Percentiles rank a stretch among this genome's conserved stretches.
Evolutionary conservation across 2,888 invertebrate species (phyloP).

Genomic region (Thumatha senex): DNA sequence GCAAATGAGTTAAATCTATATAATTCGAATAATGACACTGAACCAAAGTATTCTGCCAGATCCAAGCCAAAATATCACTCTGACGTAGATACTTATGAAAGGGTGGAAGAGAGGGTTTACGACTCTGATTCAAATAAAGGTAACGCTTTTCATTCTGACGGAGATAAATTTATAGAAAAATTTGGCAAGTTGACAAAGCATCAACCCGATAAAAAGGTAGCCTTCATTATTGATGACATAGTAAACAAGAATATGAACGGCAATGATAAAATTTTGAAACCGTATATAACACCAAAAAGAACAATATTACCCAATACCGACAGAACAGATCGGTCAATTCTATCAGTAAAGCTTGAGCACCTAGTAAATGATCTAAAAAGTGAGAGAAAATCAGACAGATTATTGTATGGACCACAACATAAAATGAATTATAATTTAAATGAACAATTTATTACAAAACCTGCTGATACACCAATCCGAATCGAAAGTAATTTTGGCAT

Average conservation of each 20-base stretch:
- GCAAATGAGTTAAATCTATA: background rate
- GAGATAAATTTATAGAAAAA: background rate
- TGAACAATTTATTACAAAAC: background rate
- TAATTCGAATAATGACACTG: background rate
- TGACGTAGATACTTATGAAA: conserved; percentile 2
- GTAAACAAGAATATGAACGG: background rate
- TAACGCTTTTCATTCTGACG: background rate
- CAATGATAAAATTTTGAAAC: background rate
- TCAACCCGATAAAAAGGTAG: background rate
- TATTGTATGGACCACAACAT: too few relatives aligned
- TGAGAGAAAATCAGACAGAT: background rate
- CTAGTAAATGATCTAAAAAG: background rate
- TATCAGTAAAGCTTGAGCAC: background rate
- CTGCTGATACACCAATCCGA: background rate
- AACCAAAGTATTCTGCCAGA: background rate
- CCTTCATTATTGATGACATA: background rate
- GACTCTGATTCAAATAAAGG: background rate
- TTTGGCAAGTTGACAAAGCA: background rate
- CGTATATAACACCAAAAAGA: background rate
- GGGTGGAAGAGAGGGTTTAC: conserved; percentile 1
- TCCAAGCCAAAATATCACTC: background rate
- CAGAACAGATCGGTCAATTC: background rate
- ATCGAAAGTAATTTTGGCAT: background rate
- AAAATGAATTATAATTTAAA: background rate
- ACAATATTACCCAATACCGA: background rate